Evolutionary conservation across 2,113 vertebrate species (phyloP).

Genomic region (Scolopax mira): DNA sequence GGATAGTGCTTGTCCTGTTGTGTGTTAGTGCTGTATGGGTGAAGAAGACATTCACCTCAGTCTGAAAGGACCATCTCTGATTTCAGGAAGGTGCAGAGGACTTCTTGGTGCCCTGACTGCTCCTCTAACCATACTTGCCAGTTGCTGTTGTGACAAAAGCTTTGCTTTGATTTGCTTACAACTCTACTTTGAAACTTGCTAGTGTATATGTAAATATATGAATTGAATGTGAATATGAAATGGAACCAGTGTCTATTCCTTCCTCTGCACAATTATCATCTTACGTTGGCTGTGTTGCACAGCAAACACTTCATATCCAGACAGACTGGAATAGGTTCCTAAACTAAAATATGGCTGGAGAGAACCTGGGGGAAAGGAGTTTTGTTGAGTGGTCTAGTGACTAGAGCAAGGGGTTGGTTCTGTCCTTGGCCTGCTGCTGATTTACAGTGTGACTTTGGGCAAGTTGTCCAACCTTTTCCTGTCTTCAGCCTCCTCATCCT

Average conservation of each 20-base stretch:
- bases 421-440: background rate
- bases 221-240: background rate
- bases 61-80: background rate
- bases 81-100: background rate
- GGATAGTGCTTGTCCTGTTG: background rate
- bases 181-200: background rate
- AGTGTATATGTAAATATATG: background rate
- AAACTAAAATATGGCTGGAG: background rate
- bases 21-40: background rate
- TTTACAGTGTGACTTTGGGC: background rate
- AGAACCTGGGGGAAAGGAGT: background rate
- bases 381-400: background rate
- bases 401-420: fast-evolving
- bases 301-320: background rate
- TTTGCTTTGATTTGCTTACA: background rate
- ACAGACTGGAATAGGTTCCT: background rate
- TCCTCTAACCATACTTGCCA: background rate
- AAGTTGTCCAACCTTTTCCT: background rate
- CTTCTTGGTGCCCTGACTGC: background rate
- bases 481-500: background rate
- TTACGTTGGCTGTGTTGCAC: background rate
- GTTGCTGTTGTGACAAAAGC: background rate
- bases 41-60: background rate
- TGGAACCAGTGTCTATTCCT: background rate
- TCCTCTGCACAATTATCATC: background rate